Base-by-base conservation (phyloP, 1,140 invertebrate species). In the Branchinecta lindahli region DNA sequence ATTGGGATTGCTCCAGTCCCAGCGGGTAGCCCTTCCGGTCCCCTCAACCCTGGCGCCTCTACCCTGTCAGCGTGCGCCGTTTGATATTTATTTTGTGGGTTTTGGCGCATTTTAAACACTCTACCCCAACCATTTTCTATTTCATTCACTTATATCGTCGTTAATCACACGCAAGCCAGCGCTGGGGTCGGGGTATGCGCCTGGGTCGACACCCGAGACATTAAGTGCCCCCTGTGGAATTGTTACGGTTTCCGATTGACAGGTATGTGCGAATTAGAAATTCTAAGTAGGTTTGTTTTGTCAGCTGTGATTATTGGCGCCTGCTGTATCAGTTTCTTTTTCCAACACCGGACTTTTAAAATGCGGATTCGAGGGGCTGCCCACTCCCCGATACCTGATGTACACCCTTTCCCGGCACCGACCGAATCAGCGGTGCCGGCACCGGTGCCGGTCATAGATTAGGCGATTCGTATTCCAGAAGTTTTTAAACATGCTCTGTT, bases 81-180 rank as follows among this genome's bases (percentile, higher is more conserved):
- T 61, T 61, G 52, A 61, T 61, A 61, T 61, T 61, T 61, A 61
- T 61, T 61, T 61, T 61, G 52, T 61, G 52, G 18, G 52, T 61
- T 61, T 61, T 61, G 52, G 52, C 52, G 52, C 52, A 61, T 61
- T 61, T 61, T 61, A 61, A 61, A 61, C 52, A 61, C 52, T 61
- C 52, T 61, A 61, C 52, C 52, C 33, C 52, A 6, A 61, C 52
- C 18, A 61, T 61, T 61, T 61, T 61, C 52, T 61, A 61, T 61
- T 61, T 61, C 52, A 61, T 61, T 61, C 52, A 61, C 18, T 61
- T 61, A 61, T 61, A 61, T 61, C 52, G 52, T 61, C 52, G 52
- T 61, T 61, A 61, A 61, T 61, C 52, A 61, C 52, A 61, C 52
- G 52, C 18, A 6, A 61, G 52, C 52, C 12, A 12, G 18, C 18